Conservation (phyloP, 2,113 vertebrate genomes). For the Hemichromis elongatus region DNA sequence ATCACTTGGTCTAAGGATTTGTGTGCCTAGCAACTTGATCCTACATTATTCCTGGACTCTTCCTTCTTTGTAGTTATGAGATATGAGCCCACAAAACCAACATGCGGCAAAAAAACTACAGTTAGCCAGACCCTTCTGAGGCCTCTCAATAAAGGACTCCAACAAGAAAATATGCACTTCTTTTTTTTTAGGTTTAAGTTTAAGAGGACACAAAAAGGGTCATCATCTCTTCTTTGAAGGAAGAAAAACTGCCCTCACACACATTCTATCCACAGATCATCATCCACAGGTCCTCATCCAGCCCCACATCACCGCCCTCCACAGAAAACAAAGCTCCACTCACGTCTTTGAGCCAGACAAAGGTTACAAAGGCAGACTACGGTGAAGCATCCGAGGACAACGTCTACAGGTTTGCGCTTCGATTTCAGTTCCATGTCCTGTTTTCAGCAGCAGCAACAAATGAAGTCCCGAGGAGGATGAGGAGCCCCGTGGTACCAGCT, state of each 20-base stretch:
- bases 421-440: slow-evolving; percentile 68
- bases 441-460: slow-evolving; percentile 41
- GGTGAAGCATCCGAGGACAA: slow-evolving; percentile 41
- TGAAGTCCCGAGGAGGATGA: slow-evolving; percentile 61
- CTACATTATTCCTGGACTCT: not conserved
- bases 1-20: not conserved
- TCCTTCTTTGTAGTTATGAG: not conserved
- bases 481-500: slow-evolving; percentile 72
- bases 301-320: not conserved
- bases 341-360: slow-evolving; percentile 63
- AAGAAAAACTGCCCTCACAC: not conserved
- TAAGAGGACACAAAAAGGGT: not conserved
- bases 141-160: not conserved
- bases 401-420: slow-evolving; percentile 36
- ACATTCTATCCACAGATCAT: not conserved
- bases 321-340: slow-evolving; percentile 34
- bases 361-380: slow-evolving; percentile 28
- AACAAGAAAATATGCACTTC: not conserved
- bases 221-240: not conserved
- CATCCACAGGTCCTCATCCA: not conserved
- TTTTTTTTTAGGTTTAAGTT: not conserved
- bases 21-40: not conserved
- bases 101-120: not conserved
- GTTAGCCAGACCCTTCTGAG: not conserved
- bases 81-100: not conserved